phyloP scores from a whole-genome alignment of 2,797 vertebrate species.

The Selene dorsalis region DNA sequence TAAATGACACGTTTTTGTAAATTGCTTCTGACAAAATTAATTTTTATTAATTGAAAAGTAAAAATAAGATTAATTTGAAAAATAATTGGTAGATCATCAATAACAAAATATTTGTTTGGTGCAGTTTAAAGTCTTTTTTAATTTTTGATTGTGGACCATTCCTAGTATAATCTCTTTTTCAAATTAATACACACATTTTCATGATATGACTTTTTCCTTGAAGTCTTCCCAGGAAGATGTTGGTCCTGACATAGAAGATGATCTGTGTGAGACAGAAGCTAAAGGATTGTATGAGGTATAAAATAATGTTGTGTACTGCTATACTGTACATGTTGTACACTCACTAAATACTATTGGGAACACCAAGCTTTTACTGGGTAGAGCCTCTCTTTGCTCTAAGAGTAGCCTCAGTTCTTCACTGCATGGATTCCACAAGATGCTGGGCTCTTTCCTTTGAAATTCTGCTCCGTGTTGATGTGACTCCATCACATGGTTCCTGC shows the following conservation, averaged over 20 bases:
- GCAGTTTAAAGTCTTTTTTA: not conserved
- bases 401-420: too few relatives aligned
- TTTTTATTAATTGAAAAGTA: too few relatives aligned
- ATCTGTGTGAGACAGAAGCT: not conserved
- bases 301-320: not conserved
- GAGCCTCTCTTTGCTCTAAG: not conserved
- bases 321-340: not conserved
- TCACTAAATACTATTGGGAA: not conserved
- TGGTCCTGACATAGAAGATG: not conserved
- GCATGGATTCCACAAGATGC: too few relatives aligned
- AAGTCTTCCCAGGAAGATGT: slow-evolving; percentile 11
- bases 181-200: not conserved
- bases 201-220: not conserved
- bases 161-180: not conserved
- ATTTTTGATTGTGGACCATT: not conserved
- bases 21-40: too few relatives aligned
- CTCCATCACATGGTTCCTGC: too few relatives aligned
- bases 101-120: too few relatives aligned
- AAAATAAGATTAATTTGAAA: too few relatives aligned
- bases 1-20: too few relatives aligned
- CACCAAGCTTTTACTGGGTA: not conserved
- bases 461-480: not conserved
- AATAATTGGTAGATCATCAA: too few relatives aligned
- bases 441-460: not conserved
- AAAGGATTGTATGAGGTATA: slow-evolving; percentile 15